phyloP scores from a whole-genome alignment of 2,888 invertebrate genomes.

The Isotomurus palustris region DNA sequence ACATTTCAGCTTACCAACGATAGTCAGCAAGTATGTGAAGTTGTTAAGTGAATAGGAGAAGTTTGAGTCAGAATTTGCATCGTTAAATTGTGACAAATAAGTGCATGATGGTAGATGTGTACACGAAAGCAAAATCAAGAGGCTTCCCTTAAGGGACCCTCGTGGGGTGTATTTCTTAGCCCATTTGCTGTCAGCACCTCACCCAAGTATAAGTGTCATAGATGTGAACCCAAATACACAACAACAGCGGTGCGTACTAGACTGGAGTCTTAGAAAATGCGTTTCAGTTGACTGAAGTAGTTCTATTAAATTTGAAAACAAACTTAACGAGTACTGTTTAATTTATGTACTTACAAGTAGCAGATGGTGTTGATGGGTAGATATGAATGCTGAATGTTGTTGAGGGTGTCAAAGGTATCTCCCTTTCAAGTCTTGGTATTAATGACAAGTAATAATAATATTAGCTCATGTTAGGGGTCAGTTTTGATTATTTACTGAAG shows the following conservation, averaged over 20 bases:
- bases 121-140: too few relatives aligned
- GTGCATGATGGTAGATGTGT: too few relatives aligned
- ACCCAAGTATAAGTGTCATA: conserved; percentile 4
- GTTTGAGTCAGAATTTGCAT: neutral
- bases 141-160: too few relatives aligned
- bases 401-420: conserved; percentile 8
- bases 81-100: neutral
- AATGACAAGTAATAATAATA: conserved; percentile 11
- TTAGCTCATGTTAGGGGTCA: conserved; percentile 12
- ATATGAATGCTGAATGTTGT: conserved; percentile 4
- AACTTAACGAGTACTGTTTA: conserved; percentile 6
- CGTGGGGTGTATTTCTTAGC: neutral
- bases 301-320: neutral
- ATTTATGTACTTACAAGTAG: conserved; percentile 11
- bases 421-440: conserved; percentile 12
- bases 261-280: conserved; percentile 9
- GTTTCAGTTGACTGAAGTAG: conserved; percentile 13
- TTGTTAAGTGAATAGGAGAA: neutral
- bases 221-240: neutral
- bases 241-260: conserved; percentile 5
- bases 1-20: neutral
- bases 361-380: conserved; percentile 2
- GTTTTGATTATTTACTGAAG: conserved; percentile 2
- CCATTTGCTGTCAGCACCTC: conserved; percentile 4
- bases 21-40: neutral